phyloP scores from a whole-genome alignment of 2,888 invertebrate genomes.

The Dolomedes plantarius region DNA sequence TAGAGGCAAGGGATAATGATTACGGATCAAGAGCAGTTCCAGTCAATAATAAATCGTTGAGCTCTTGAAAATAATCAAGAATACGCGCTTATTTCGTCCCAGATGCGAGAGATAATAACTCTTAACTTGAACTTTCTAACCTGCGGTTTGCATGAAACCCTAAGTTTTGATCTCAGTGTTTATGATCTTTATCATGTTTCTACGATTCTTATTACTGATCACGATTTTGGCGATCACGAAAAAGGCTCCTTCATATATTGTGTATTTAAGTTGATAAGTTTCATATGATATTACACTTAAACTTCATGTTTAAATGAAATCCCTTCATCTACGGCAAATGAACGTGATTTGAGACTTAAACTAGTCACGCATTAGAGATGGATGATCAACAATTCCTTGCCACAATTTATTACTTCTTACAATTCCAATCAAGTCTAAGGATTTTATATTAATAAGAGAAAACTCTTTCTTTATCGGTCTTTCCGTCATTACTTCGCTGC shows the following conservation, averaged over 20 bases:
- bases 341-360: constrained; percentile 66
- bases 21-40: not conserved
- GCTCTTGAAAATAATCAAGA: constrained; percentile 35
- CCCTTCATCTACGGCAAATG: constrained; percentile 56
- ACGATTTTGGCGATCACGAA: constrained; percentile 65
- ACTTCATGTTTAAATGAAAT: constrained; percentile 69
- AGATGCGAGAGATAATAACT: constrained; percentile 45
- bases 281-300: constrained; percentile 69
- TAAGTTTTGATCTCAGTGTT: constrained; percentile 52
- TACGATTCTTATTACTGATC: constrained; percentile 65
- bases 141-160: constrained; percentile 41
- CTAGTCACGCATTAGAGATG: constrained; percentile 51
- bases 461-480: too few species aligned
- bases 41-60: constrained; percentile 8
- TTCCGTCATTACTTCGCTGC: too few species aligned
- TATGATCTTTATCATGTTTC: constrained; percentile 66
- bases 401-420: constrained; percentile 67
- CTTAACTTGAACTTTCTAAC: constrained; percentile 54
- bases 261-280: constrained; percentile 70
- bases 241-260: constrained; percentile 62
- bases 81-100: constrained; percentile 27
- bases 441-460: not conserved
- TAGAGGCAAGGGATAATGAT: not conserved
- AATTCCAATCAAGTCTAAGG: not conserved
- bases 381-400: constrained; percentile 49